Base-by-base conservation (phyloP, 2,113 vertebrate species). In the Struthidea cinerea region DNA sequence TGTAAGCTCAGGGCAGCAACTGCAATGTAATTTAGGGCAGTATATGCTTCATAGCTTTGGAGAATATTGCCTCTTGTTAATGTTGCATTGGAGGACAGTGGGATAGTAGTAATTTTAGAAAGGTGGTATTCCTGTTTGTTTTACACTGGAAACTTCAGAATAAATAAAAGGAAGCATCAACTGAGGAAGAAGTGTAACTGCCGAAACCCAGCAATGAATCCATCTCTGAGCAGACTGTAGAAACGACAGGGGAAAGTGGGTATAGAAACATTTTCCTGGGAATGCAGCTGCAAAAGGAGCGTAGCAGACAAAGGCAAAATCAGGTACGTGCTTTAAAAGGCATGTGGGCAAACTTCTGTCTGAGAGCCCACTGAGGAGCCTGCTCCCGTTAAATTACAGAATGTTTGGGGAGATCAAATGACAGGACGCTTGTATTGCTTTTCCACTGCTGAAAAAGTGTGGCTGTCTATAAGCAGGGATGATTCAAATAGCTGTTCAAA, bases 1-100 rank as follows among this genome's bases (percentile, higher is more conserved):
- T 97, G 97, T 32, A 90, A 97, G 97, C 97, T 97, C 95, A 93
- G 96, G 97, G 96, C 97, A 97, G 97, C 68, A 46, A 89, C 96
- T 92, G 97, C 97, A 90, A 60, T 97, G 97, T 98, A 98, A 98
- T 98, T 98, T 97, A 97, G 97, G 98, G 94, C 97, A 97, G 95
- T 95, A 97, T 97, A 96, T 97, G 97, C 97, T 98, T 98, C 95
- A 96, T 94, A 97, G 98, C 96, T 97, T 97, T 95, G 96, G 93
- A 97, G 98, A 97, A 98, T 98, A 98, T 98, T 98, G 97, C 94
- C 96, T 97, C 91, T 87, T 73, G 59, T 94, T 98, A 97, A 98
- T 98, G 97, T 96, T 96, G 87, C 97, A 93, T 96, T 37, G 87
- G 97, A 95, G 95, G 94, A 95, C 92, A 96, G 96, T 94, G 93